A percentile compares a stretch with the other conserved stretches of the same genome.
Conservation (phyloP, 1,140 invertebrate genomes). For the Paralvinella palmiformis region DNA sequence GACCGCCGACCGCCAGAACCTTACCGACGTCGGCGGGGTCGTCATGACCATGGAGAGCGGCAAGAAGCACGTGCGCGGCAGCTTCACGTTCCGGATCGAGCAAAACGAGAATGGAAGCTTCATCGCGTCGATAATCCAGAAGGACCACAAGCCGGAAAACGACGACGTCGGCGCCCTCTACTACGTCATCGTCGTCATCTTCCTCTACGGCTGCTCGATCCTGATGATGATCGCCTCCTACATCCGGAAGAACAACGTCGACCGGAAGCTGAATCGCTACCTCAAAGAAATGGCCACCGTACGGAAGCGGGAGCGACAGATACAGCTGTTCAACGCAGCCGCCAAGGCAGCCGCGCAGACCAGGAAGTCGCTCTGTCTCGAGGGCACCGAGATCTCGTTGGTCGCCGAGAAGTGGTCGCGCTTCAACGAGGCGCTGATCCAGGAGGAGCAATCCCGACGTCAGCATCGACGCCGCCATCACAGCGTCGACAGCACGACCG, state of each 20-base stretch:
- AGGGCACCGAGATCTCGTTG: no score
- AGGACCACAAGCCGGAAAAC: neutral
- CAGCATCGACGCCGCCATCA: no score
- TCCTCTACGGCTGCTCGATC: constrained; percentile 47
- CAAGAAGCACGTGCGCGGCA: no score
- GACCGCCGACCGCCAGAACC: no score
- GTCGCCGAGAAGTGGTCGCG: no score
- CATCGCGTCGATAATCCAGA: neutral
- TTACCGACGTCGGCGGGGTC: no score
- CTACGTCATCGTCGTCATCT: constrained; percentile 45
- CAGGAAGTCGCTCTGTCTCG: no score
- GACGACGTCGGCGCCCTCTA: constrained; percentile 46
- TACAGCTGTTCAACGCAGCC: constrained; percentile 10
- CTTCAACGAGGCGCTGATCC: no score
- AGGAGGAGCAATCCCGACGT: no score
- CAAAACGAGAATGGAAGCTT: neutral
- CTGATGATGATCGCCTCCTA: constrained; percentile 49
- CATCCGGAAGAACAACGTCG: constrained; percentile 45
- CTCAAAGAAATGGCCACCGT: no score
- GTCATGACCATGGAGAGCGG: no score
- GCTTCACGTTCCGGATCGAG: neutral
- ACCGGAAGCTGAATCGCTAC: constrained; percentile 40
- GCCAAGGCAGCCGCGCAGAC: constrained; percentile 7
- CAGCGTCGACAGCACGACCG: no score
- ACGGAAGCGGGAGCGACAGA: constrained; percentile 12